Evolutionary conservation across 2,888 invertebrate genomes (phyloP).

Genomic region (Sphaerophoria rueppellii): DNA sequence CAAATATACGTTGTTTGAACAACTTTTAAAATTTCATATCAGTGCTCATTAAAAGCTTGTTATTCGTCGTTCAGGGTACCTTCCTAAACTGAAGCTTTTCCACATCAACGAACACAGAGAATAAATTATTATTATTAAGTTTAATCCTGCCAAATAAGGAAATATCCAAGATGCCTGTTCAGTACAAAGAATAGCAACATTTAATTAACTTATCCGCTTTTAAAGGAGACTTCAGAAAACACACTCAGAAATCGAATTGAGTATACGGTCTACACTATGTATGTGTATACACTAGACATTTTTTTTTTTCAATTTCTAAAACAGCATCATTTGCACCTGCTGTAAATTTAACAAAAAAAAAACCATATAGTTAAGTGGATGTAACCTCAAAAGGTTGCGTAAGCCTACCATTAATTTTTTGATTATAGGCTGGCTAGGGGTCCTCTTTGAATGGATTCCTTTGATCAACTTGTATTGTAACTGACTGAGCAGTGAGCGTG

Average conservation of each 20-base stretch:
- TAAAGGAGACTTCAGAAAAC: constrained; percentile 16
- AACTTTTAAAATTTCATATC: constrained; percentile 22
- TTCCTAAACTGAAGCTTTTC: constrained; percentile 3
- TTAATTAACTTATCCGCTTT: constrained; percentile 55
- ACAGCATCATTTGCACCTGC: constrained; percentile 32
- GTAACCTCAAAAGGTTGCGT: constrained; percentile 37
- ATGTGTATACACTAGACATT: too few relatives aligned
- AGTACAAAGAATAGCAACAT: constrained; percentile 29
- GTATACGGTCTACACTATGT: too few relatives aligned
- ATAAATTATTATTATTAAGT: constrained; percentile 37
- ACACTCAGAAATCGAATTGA: not conserved
- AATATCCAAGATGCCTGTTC: constrained; percentile 27
- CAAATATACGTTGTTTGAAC: constrained; percentile 32
- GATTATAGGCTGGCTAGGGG: constrained; percentile 13
- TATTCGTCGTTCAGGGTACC: not conserved
- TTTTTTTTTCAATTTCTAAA: not conserved
- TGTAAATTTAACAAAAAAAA: constrained; percentile 25
- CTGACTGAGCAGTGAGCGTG: not conserved
- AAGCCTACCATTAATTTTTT: constrained; percentile 34
- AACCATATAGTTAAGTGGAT: constrained; percentile 2
- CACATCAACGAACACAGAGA: constrained; percentile 1
- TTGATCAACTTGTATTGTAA: not conserved
- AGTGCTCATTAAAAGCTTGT: constrained; percentile 23
- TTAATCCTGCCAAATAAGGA: constrained; percentile 54
- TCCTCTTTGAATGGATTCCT: constrained; percentile 6